phyloP scores from a whole-genome alignment of 2,888 invertebrate genomes.

The Gonocerus acuteangulatus region DNA sequence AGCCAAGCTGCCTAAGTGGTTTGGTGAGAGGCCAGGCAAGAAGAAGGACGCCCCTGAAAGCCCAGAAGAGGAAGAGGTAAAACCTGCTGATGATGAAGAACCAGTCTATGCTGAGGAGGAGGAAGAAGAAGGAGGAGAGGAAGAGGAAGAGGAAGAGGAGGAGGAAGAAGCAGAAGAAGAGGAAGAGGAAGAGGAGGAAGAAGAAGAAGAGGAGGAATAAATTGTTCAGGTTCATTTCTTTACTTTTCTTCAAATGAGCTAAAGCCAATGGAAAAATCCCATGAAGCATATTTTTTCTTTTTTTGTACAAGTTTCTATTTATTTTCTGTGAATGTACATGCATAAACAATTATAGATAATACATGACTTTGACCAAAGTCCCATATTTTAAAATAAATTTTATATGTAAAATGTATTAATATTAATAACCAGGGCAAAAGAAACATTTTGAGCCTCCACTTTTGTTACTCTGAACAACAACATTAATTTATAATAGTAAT shows the following conservation, averaged over 20 bases:
- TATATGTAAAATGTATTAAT: too few relatives aligned
- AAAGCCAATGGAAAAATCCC: neutral
- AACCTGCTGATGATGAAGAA: slow-evolving; percentile 61
- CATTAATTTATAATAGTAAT: too few relatives aligned
- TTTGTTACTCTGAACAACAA: too few relatives aligned
- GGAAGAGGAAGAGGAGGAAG: slow-evolving; percentile 62
- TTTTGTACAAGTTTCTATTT: too few relatives aligned
- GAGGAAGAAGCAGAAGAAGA: slow-evolving; percentile 63
- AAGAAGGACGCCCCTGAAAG: slow-evolving; percentile 81
- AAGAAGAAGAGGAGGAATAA: slow-evolving; percentile 34
- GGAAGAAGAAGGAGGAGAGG: slow-evolving; percentile 66
- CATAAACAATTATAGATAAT: neutral
- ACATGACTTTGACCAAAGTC: too few relatives aligned
- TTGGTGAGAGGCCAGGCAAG: slow-evolving; percentile 90
- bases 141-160: slow-evolving; percentile 55
- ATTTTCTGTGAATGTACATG: neutral
- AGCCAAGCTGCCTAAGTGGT: slow-evolving; percentile 93
- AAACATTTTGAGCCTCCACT: too few relatives aligned
- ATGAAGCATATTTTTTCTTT: too few relatives aligned
- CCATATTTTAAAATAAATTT: too few relatives aligned
- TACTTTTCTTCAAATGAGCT: slow-evolving; percentile 2
- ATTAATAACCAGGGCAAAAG: too few relatives aligned
- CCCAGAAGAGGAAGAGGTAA: slow-evolving; percentile 84
- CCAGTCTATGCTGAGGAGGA: slow-evolving; percentile 61
- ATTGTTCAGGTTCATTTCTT: slow-evolving; percentile 7